Evolutionary conservation across 2,888 invertebrate species (phyloP), one percentile per base, ranked within the genome.

Genomic region (Dasysyrphus albostriatus): DNA sequence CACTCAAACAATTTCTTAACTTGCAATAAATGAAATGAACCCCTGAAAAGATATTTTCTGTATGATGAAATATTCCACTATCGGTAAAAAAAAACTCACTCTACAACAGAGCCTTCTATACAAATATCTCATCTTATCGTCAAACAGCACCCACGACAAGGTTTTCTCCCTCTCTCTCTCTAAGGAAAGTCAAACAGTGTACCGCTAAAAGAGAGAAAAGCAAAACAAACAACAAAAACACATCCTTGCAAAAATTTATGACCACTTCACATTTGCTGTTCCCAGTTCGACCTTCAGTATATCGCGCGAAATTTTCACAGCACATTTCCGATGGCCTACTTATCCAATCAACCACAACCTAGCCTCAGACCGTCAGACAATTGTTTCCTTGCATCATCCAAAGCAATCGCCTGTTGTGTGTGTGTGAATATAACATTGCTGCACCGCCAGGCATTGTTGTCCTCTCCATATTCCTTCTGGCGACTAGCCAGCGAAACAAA

Each of bases 291-390:
- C 81, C 81, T 73, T 81, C 76, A 47, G 54, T 51, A 58, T 32
- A 63, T 32, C 80, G 56, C 70, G 75, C 59, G 58, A 75, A 72
- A 61, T 47, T 78, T 82, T 70, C 83, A 67, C 78, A 83, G 51
- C 83, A 79, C 78, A 83, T 87, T 83, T 87, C 59, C 83, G 78
- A 79, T 87, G 83, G 87, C 87, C 87, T 87, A 87, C 78, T 87
- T 87, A 87, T 75, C 67, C 87, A 87, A 83, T 87, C 87, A 87
- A 79, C 87, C 87, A 42, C 79, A 87, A 10, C 72, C 32, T 75
- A 82, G 74, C 78, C 82, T 83, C 83, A 75, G 75, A 83, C 72
- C 47, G 72, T 54, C 78, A 79, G 70, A 83, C 78, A 79, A 83
- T 87, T 87, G 83, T 83, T 87, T 83, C 87, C 78, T 65, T 78